Evolutionary conservation across 2,113 vertebrate species (phyloP), one percentile per base, ranked within the genome.

Genomic region (Sphaerodactylus townsendi): DNA sequence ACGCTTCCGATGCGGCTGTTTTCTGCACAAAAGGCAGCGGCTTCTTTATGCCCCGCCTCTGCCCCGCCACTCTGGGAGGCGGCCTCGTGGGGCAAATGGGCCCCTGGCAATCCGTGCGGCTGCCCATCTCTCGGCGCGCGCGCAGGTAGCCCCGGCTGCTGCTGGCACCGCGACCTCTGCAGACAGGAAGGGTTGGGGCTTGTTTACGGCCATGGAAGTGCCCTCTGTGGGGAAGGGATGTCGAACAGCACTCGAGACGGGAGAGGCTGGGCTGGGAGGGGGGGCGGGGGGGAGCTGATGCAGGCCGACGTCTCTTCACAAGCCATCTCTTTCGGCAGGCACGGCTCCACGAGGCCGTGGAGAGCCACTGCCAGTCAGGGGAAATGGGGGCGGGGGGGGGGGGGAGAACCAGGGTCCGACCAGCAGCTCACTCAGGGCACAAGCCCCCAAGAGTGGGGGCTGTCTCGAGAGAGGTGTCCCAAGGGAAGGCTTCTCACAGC

Each of bases 1-100:
- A 37, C 88, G 89, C 92, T 78, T 90, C 79, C 87, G 86, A 10
- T 37, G 88, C 86, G 88, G 82, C 87, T 92, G 85, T 92, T 94
- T 93, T 92, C 82, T 82, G 88, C 87, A 91, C 87, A 84, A 82
- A 53, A 71, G 68, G 77, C 84, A 59, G 62, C n/a, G 76, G 39
- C 83, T 56, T 13, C 2, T 73, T 87, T 91, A 83, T 87, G 86
- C 87, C 66, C 73, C n/a, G n/a, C n/a, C 48, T 35, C 9, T 56
- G 59, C 80, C 75, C 23, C 64, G 1, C 0, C 8, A 53, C n/a
- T n/a, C 79, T 79, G 85, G 21, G 77, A 17, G 30, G 23, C 33
- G 62, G 8, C 33, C 0, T 0, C 50, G 41, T 35, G 56, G 83
- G 6, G 76, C 1, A 0, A 62, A 46, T 3, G 3, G 7, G 59